Evolutionary conservation across 2,888 invertebrate genomes (phyloP).

Genomic region (Drosophila conformis): DNA sequence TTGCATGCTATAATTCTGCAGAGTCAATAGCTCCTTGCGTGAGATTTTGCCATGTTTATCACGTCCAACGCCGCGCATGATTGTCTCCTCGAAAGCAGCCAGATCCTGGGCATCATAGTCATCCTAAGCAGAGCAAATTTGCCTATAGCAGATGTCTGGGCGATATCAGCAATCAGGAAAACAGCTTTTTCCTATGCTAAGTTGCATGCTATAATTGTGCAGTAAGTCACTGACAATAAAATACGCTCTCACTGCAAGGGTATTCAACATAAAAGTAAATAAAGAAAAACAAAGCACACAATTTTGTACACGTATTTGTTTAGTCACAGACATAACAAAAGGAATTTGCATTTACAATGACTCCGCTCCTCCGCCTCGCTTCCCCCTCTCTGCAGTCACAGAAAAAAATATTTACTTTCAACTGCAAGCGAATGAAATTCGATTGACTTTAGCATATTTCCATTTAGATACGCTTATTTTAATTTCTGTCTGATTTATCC

Average conservation of each 20-base stretch:
- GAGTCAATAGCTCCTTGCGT: constrained; percentile 94
- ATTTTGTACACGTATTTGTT: constrained; percentile 17
- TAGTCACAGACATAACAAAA: constrained; percentile 8
- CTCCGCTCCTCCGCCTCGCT: neutral
- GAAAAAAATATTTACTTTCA: constrained; percentile 15
- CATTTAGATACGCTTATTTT: constrained; percentile 9
- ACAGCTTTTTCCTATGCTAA: neutral
- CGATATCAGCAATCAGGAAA: no score
- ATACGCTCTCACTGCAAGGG: constrained; percentile 4
- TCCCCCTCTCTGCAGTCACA: neutral
- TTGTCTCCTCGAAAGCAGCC: constrained; percentile 94
- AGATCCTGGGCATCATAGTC: constrained; percentile 96
- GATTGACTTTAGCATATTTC: constrained; percentile 41
- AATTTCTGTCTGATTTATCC: constrained; percentile 17
- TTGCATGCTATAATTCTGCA: neutral
- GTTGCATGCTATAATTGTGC: neutral
- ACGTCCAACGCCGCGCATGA: constrained; percentile 95
- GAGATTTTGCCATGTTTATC: constrained; percentile 97
- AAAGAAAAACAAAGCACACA: neutral
- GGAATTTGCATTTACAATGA: constrained; percentile 36
- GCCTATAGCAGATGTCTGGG: neutral
- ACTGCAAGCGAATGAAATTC: constrained; percentile 10
- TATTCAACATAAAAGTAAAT: neutral
- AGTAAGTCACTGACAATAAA: neutral
- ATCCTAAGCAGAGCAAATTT: constrained; percentile 85